Evolutionary conservation across 30 jellyfish, hydroid and myxozoan genomes (phyloP), one percentile per base, ranked within the genome.

Genomic region (Rhopilema esculentum): DNA sequence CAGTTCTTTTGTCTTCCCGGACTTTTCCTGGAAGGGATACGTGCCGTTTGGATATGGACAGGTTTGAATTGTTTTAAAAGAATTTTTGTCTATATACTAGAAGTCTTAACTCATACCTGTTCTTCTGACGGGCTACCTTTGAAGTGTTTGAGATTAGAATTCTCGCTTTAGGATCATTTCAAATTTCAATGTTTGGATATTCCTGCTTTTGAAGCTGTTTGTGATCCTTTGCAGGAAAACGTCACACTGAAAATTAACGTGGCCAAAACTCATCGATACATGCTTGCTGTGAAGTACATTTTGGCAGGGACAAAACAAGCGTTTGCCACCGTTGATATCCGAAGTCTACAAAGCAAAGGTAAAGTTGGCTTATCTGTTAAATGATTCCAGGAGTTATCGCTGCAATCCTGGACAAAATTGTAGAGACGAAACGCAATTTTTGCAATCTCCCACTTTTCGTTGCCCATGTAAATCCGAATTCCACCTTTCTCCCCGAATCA

Each of bases 11-110:
- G 97, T 88, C 62, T 94, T 94, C 66, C 92, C 95, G 8, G 72
- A 69, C 21, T 94, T 89, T 78, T 57, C 97, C 29, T 94, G 99
- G 82, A 86, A 82, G 53, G 99, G 99, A 9, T 94, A 94, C 57
- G 91, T 94, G n/a, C 72, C 90, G 9, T 72, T 94, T 62, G 97
- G 97, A 31, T 52, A 49, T n/a, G 83, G 69, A 6, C 97, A 94
- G 97, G 99, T 94, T 6, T 4, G 69, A 0, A 16, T 8, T 27
- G 23, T 1, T 17, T 29, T 9, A 4, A 19, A n/a, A n/a, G n/a
- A n/a, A n/a, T n/a, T n/a, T n/a, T n/a, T n/a, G n/a, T n/a, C n/a
- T n/a, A 21, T 23, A n/a, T 21, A 12, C 57, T 52, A n/a, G n/a
- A n/a, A n/a, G n/a, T n/a, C n/a, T n/a, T n/a, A n/a, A n/a, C n/a